A percentile compares a stretch with the other conserved stretches of the same genome.
Evolutionary conservation across 2,113 vertebrate genomes (phyloP).

Genomic region (Orthochromis malagaraziensis): DNA sequence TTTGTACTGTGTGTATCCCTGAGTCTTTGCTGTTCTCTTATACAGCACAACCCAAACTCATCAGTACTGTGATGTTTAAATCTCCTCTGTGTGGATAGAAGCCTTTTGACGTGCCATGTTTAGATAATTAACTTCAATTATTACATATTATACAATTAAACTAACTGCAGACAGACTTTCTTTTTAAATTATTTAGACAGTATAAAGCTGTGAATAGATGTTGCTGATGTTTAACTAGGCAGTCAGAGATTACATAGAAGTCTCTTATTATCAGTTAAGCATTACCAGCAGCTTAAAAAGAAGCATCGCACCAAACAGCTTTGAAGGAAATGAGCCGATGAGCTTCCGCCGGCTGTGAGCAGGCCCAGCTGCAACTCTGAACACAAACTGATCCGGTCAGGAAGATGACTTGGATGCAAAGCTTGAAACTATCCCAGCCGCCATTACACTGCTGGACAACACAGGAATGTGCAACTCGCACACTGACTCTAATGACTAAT

Average conservation of each 20-base stretch:
- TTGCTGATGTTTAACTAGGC: background rate
- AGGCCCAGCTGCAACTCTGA: background rate
- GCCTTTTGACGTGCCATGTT: background rate
- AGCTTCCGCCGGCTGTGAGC: background rate
- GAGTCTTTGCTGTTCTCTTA: background rate
- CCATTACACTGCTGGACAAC: background rate
- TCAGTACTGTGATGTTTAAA: background rate
- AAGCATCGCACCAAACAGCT: background rate
- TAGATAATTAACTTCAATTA: background rate
- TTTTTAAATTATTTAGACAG: fast-evolving
- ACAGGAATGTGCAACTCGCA: background rate
- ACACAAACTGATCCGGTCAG: background rate
- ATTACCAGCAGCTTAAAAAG: background rate
- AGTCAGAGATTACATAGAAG: background rate
- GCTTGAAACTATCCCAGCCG: background rate
- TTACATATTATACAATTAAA: background rate
- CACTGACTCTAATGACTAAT: background rate
- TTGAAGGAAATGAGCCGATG: fast-evolving
- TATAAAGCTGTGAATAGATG: background rate
- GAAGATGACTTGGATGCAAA: background rate
- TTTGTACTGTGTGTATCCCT: background rate
- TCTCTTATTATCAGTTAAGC: background rate
- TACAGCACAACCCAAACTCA: background rate
- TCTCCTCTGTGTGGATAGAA: background rate
- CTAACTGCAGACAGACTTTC: background rate